These are phyloP conservation scores for Medauroidea extradentata DNA, from an alignment of 1,140 invertebrate genomes.

Conservation along the genomic window DNA sequence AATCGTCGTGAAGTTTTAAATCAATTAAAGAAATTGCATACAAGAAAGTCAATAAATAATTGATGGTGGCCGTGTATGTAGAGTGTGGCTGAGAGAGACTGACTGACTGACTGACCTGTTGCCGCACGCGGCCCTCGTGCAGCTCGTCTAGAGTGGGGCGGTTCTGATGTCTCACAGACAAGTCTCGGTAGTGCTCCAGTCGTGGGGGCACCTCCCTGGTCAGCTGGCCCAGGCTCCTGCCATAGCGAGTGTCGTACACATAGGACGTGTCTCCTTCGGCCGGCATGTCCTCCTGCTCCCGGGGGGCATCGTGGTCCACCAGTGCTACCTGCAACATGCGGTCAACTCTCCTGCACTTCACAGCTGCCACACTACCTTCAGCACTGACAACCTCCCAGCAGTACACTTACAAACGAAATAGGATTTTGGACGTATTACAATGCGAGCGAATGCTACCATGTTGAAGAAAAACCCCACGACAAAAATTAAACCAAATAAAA, in stretches of 20 bases:
- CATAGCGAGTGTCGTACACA: constrained; percentile 44
- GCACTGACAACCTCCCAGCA: too few species aligned
- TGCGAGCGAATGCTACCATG: too few species aligned
- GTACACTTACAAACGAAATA: too few species aligned
- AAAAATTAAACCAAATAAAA: too few species aligned
- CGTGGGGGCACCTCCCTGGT: constrained; percentile 53
- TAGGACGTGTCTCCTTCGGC: constrained; percentile 13
- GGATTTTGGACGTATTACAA: too few species aligned
- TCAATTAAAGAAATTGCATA: too few species aligned
- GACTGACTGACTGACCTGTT: constrained; percentile 1
- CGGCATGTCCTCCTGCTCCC: neutral
- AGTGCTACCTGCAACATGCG: neutral
- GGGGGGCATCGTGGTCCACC: neutral
- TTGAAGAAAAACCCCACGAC: too few species aligned
- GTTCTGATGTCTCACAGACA: constrained; percentile 47
- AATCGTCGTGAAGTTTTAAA: too few species aligned
- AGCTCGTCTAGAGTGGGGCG: constrained; percentile 55
- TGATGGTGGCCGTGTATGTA: neutral
- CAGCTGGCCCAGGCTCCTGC: constrained; percentile 48
- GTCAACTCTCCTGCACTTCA: too few species aligned
- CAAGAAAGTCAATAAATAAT: neutral
- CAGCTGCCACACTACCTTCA: too few species aligned
- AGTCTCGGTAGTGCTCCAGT: constrained; percentile 54
- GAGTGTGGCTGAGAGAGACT: neutral
- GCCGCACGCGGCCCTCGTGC: constrained; percentile 39